Evolutionary conservation across 2,113 vertebrate genomes (phyloP), one percentile per base, ranked within the genome.

Genomic region (Gracilinanus agilis): DNA sequence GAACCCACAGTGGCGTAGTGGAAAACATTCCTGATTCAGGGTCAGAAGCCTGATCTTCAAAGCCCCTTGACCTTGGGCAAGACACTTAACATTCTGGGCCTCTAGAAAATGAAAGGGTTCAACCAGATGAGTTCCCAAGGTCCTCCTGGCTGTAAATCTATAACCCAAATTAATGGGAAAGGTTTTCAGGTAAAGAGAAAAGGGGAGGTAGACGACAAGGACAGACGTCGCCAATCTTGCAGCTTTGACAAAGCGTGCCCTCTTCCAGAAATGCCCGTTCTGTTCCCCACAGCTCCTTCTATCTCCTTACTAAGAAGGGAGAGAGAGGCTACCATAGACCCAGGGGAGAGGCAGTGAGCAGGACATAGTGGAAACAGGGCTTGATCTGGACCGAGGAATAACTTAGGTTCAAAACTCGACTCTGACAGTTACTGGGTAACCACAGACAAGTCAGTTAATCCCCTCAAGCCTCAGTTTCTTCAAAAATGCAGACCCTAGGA

Each of bases 401-500:
- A 23, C 67, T 40, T 83, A 19, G 19, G 67, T n/a, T 83, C n/a
- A 40, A 21, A 40, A 34, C 67, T 34, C 67, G 40, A 21, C 56
- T 75, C 67, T 83, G 67, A 83, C 67, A 67, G 58, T 67, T 12
- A 29, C 29, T 34, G 27, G 29, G 58, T 67, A 29, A 34, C 58
- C 3, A 67, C 11, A 83, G 67, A 40, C 67, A 83, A 83, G 19
- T 40, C 67, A 83, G 67, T 40, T 23, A 83, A 83, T 83, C n/a
- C n/a, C 67, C 67, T 40, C n/a, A 83, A 83, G 67, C 67, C 67
- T 83, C 67, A 83, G 67, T 83, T 83, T 83, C n/a, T 83, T 83
- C 67, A 83, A 23, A 83, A 83, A 40, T 83, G 67, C n/a, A n/a
- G 67, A 83, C 67, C n/a, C 67, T 83, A 83, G 67, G 21, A 83